Evolutionary conservation across 1,140 invertebrate genomes (phyloP), one percentile per base, ranked within the genome.

Genomic region (Ephestia elutella): DNA sequence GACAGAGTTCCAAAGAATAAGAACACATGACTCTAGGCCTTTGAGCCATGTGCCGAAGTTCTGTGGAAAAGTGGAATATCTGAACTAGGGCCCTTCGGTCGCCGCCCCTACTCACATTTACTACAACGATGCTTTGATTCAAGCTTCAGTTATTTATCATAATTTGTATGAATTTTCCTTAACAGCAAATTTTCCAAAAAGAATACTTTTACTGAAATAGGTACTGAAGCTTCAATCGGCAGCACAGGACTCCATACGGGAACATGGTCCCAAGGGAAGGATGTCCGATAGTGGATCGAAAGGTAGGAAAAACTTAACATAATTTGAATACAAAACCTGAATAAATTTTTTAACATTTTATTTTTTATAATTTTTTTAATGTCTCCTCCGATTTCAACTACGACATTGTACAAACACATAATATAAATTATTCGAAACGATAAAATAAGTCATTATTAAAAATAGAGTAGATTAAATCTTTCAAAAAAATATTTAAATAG

Each of bases 351-450:
- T 59, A 86, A 86, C 80, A 65, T 84, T 88, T 86, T 86, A 80
- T 82, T 80, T 84, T 77, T 87, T 80, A 80, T 82, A 80, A 76
- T 80, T 82, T 87, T 82, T 86, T 83, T 79, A 85, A 82, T 86
- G 82, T 86, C 82, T 80, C 72, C 66, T 74, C 75, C 71, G 60
- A 75, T 78, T 85, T 84, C 75, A 73, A 81, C 76, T 75, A 81
- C 71, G 83, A 84, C 80, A 86, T 86, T 83, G 80, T 86, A 86
- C 85, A 87, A 86, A 83, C 83, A 78, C 75, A 82, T 84, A 75
- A 84, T 87, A 87, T 88, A 88, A 88, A 88, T 88, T 86, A 88
- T 80, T 88, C 75, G 80, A 84, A 86, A 86, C 79, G 82, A 87
- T 86, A 88, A 84, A 86, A 88, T 86, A 88, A 76, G 77, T 83